Base-by-base conservation (phyloP, 2,797 vertebrate species). In the Ispidina picta region DNA sequence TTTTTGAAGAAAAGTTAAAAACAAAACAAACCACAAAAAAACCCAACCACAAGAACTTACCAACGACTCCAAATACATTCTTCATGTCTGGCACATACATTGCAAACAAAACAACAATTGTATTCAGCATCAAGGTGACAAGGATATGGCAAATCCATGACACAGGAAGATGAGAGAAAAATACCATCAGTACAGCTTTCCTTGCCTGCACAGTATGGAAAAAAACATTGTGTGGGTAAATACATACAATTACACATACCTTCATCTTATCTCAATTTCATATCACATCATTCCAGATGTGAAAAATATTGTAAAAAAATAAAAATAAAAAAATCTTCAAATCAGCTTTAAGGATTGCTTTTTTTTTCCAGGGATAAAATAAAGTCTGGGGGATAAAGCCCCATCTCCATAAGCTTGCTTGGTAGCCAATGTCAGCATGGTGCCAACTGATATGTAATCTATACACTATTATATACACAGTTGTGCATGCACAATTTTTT, bases 11-110 rank as follows among this genome's bases (percentile, higher is more conserved):
- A 33, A 33, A 81, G 22, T 31, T 28, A 58, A 33, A 29, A 49
- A 58, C 28, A 20, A 39, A 6, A 5, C 4, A 62, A 64, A 1
- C 5, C n/a, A 72, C 52, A 23, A 68, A 71, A n/a, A 54, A 19
- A 8, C 25, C 11, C 31, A 62, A 35, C 12, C 23, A 55, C 22
- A 31, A 39, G 49, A 77, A 97, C 98, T 97, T 97, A 99, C 99
- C 99, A 66, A 99, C 97, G 6, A 99, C 93, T 95, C 99, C 99
- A 94, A 99, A 99, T 6, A 99, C 96, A 39, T 98, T 98, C 90
- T 97, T 98, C 94, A 99, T 99, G 96, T 99, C 98, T 25, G 99
- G 99, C 81, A 99, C 98, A 13, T 98, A 99, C 91, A 99, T 97
- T 46, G 99, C 98, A 78, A 99, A 92, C 80, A 99, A 87, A 86